Evolutionary conservation across 2,113 vertebrate species (phyloP).

Genomic region (Pangasianodon gigas): DNA sequence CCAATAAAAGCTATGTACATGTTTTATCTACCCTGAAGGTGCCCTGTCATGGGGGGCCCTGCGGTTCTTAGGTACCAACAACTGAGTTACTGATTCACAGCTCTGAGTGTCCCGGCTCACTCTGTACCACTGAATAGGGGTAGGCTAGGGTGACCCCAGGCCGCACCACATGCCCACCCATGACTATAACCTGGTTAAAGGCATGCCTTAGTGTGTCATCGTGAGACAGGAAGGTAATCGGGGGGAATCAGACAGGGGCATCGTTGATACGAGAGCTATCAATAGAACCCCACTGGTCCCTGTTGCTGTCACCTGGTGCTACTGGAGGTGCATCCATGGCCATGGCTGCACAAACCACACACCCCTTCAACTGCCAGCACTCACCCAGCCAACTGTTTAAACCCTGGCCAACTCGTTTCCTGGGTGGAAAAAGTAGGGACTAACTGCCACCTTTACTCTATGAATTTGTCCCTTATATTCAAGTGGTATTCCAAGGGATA

Average conservation of each 20-base stretch:
- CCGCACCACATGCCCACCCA: background rate
- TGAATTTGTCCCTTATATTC: background rate
- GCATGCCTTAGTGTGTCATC: background rate
- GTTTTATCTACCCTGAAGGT: background rate
- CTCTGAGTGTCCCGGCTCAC: background rate
- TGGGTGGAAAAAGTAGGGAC: background rate
- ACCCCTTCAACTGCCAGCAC: background rate
- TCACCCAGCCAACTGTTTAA: background rate
- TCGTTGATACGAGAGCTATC: background rate
- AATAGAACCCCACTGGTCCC: background rate
- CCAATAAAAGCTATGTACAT: background rate
- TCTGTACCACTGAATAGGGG: background rate
- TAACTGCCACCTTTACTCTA: background rate
- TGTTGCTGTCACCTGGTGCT: background rate
- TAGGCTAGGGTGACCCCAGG: background rate
- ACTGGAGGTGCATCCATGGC: background rate
- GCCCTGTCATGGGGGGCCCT: background rate
- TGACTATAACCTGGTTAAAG: background rate
- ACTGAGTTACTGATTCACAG: background rate
- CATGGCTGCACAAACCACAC: background rate
- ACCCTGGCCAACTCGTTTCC: background rate
- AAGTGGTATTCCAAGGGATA: background rate
- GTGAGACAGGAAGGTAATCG: background rate
- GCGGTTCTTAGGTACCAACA: background rate
- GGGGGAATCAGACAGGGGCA: background rate